phyloP scores from a whole-genome alignment of 2,888 invertebrate species.

The Pterostichus niger region DNA sequence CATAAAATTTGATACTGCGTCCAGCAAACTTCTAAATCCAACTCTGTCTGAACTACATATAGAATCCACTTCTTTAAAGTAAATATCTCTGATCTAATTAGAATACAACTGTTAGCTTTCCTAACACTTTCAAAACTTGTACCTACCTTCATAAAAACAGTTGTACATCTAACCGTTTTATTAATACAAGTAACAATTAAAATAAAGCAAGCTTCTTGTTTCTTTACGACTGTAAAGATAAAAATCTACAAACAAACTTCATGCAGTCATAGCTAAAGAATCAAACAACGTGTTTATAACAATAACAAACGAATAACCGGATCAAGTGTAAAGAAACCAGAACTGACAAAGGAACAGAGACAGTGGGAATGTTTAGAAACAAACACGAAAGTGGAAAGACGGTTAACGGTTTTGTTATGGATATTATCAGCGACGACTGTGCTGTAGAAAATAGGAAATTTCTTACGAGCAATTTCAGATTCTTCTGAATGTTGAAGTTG shows the following conservation, averaged over 20 bases:
- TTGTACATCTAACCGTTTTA: constrained; percentile 41
- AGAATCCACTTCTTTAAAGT: constrained; percentile 1
- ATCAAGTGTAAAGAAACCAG: constrained; percentile 43
- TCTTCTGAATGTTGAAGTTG: too few species aligned
- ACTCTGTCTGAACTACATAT: neutral
- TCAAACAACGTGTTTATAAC: constrained; percentile 25
- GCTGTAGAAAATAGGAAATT: constrained; percentile 27
- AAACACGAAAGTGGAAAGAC: constrained; percentile 29
- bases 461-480: neutral
- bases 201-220: constrained; percentile 27
- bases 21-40: too few species aligned
- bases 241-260: constrained; percentile 22
- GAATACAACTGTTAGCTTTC: constrained; percentile 17
- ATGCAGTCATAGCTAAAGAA: neutral
- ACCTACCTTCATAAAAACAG: constrained; percentile 13
- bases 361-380: constrained; percentile 34
- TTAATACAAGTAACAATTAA: constrained; percentile 44
- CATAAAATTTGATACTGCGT: too few species aligned
- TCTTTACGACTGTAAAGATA: constrained; percentile 31
- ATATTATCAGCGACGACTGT: constrained; percentile 28
- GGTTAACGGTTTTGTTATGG: constrained; percentile 45
- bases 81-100: constrained; percentile 25
- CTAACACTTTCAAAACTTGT: constrained; percentile 21
- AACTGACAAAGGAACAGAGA: constrained; percentile 18
- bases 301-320: constrained; percentile 28